Percentiles rank a stretch among this genome's conserved stretches.
Evolutionary conservation across 2,888 invertebrate species (phyloP).

Genomic region (Eilema caniola): DNA sequence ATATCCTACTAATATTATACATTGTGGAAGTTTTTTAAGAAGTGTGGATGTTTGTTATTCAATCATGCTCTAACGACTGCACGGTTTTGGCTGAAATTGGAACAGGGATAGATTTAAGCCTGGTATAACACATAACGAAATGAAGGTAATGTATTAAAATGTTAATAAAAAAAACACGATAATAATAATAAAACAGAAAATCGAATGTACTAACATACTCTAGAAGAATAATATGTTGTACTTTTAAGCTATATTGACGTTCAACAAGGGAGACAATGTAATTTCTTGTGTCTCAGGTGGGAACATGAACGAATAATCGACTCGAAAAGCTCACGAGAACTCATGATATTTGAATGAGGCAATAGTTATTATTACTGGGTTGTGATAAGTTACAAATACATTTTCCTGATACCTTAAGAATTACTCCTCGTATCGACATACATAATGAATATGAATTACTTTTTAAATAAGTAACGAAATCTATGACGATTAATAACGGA

Average conservation of each 20-base stretch:
- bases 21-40: no score
- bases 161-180: no score
- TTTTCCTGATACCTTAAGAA: background rate
- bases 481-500: background rate
- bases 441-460: background rate
- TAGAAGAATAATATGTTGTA: conserved; percentile 7
- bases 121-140: no score
- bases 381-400: background rate
- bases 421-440: background rate
- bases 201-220: background rate
- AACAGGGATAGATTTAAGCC: no score
- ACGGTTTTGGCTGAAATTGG: no score
- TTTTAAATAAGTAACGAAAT: background rate
- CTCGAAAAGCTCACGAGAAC: background rate
- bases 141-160: no score
- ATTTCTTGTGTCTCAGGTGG: conserved; percentile 33
- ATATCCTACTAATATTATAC: no score
- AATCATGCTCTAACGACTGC: no score
- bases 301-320: conserved; percentile 26
- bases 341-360: background rate
- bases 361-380: background rate
- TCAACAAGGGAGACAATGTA: conserved; percentile 13
- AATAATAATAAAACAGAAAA: background rate
- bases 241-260: conserved; percentile 16
- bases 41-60: no score